These are phyloP conservation scores for Brotula barbata DNA, from an alignment of 2,797 vertebrate species.

Conservation along the genomic window DNA sequence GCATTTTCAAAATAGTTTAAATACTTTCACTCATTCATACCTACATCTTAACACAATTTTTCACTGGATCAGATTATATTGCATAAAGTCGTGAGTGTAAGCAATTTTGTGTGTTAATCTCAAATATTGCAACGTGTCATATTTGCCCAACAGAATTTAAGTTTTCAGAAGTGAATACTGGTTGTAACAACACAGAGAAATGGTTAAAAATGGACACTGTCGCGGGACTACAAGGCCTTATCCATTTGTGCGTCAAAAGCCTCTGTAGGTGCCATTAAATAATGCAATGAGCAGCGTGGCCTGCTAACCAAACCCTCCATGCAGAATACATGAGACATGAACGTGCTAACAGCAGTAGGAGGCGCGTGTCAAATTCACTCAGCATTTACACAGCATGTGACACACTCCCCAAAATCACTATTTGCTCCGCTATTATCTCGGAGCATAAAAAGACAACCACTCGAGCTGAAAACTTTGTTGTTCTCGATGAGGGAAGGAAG, in stretches of 20 bases:
- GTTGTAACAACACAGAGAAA: constrained; percentile 1
- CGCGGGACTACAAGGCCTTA: constrained; percentile 1
- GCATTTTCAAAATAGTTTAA: too few species aligned
- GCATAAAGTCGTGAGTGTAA: too few species aligned
- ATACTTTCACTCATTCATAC: too few species aligned
- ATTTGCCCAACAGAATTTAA: too few species aligned
- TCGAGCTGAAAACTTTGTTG: constrained; percentile 43
- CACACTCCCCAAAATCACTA: constrained; percentile 20
- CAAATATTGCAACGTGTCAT: too few species aligned
- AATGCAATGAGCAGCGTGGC: constrained; percentile 22
- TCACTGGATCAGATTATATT: too few species aligned
- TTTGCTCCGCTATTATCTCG: constrained; percentile 10
- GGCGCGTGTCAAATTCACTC: constrained; percentile 17
- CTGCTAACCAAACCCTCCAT: constrained; percentile 17
- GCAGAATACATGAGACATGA: constrained; percentile 42
- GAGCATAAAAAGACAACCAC: constrained; percentile 20
- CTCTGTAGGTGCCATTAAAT: constrained; percentile 25
- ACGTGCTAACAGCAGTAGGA: constrained; percentile 15
- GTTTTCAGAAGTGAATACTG: not conserved
- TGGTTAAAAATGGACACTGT: not conserved
- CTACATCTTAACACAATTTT: too few species aligned
- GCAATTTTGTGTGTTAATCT: too few species aligned
- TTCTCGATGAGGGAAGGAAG: constrained; percentile 47
- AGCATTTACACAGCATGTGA: constrained; percentile 23
- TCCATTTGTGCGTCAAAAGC: constrained; percentile 8